These are phyloP conservation scores for Mastomys natalensis DNA, from an alignment of 2,113 vertebrate species.

Conservation along the genomic window DNA sequence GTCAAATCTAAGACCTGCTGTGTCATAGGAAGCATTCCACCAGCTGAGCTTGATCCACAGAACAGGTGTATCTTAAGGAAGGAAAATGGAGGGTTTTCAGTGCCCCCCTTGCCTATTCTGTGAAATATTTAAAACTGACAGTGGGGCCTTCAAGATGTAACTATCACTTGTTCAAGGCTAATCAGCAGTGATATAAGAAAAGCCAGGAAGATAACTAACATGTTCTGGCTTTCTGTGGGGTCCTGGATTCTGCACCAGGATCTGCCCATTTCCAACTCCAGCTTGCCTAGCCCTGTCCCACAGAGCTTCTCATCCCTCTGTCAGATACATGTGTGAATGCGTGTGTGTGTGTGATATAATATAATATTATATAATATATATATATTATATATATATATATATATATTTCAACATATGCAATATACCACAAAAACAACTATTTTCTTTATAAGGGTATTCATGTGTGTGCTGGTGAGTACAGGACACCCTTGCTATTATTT, in stretches of 20 bases:
- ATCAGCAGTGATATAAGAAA: not conserved
- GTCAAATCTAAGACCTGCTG: not conserved
- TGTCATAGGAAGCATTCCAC: not conserved
- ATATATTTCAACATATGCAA: not conserved
- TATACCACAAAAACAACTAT: not conserved
- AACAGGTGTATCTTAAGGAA: not conserved
- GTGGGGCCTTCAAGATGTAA: not conserved
- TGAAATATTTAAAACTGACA: not conserved
- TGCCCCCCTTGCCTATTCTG: not conserved
- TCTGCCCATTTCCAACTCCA: not conserved
- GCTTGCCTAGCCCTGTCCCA: not conserved
- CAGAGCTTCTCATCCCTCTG: not conserved
- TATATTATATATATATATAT: no score
- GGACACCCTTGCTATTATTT: no score
- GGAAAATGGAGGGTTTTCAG: not conserved
- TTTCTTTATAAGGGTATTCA: not conserved
- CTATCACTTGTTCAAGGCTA: not conserved
- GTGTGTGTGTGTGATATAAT: not conserved
- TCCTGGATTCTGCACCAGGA: not conserved
- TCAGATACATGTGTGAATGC: not conserved
- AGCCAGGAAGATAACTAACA: not conserved
- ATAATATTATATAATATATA: no score
- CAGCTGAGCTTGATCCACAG: not conserved
- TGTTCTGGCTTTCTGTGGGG: not conserved
- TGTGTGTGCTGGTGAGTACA: no score